Evolutionary conservation across 2,888 invertebrate species (phyloP).

Genomic region (Danaus chrysippus): DNA sequence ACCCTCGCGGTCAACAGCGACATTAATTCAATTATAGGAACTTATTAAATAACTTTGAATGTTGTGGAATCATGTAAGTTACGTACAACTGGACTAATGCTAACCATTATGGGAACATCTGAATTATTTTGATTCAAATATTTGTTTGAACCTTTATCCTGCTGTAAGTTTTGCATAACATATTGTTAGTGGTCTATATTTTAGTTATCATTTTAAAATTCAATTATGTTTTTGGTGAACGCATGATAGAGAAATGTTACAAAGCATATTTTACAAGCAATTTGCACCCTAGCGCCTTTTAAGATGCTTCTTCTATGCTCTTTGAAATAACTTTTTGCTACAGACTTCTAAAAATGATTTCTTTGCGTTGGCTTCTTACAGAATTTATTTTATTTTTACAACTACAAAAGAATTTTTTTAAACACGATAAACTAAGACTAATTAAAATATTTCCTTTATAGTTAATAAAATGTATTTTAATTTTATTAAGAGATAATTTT

Average conservation of each 20-base stretch:
- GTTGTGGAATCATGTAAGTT: conserved; percentile 17
- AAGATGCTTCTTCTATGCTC: background rate
- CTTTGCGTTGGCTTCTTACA: background rate
- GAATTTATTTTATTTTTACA: background rate
- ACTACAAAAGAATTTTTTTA: background rate
- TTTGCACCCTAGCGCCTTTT: background rate
- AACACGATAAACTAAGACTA: too few species aligned
- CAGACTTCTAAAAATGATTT: background rate
- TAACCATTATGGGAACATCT: background rate
- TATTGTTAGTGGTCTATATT: too few species aligned
- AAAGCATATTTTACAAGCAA: background rate
- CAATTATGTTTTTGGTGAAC: too few species aligned
- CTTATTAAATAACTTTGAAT: conserved; percentile 29
- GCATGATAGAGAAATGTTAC: background rate
- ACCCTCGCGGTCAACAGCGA: conserved; percentile 29
- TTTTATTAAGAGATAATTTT: too few species aligned
- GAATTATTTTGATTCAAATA: too few species aligned
- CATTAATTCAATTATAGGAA: conserved; percentile 29
- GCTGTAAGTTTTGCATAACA: too few species aligned
- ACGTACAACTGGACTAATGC: too few species aligned
- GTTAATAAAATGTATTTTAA: too few species aligned
- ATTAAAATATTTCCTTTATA: background rate
- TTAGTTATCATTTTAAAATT: too few species aligned
- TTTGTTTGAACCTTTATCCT: too few species aligned
- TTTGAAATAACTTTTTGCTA: background rate